A percentile compares a stretch with the other conserved stretches of the same genome.
phyloP scores from a whole-genome alignment of 2,797 vertebrate genomes.

The Acridotheres tristis region DNA sequence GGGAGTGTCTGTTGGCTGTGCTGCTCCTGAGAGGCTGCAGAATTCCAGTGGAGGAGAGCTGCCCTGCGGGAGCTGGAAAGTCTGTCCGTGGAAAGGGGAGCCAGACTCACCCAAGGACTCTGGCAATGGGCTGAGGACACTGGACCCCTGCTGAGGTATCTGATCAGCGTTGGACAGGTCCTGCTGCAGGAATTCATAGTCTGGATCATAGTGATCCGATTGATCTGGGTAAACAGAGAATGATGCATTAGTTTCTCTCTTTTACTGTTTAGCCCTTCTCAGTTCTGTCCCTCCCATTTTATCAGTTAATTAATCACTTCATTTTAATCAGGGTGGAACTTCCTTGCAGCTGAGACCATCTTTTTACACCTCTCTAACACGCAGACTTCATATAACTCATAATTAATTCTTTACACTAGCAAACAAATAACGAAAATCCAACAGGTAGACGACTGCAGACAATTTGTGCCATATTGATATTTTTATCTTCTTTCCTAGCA shows the following conservation, averaged over 20 bases:
- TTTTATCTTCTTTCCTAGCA: neutral
- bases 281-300: neutral
- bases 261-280: neutral
- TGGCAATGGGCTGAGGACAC: slow-evolving; percentile 89
- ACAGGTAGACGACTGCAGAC: neutral
- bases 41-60: slow-evolving; percentile 67
- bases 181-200: slow-evolving; percentile 98
- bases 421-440: neutral
- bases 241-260: neutral
- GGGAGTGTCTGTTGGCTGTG: slow-evolving; percentile 78
- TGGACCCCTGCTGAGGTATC: slow-evolving; percentile 80
- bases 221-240: slow-evolving; percentile 78
- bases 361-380: neutral
- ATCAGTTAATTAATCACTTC: neutral
- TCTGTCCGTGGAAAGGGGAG: slow-evolving; percentile 84
- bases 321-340: neutral
- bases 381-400: neutral
- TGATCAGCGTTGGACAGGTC: slow-evolving; percentile 91
- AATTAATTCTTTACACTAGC: neutral
- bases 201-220: slow-evolving; percentile 94
- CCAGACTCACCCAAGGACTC: slow-evolving; percentile 90
- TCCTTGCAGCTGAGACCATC: neutral
- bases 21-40: slow-evolving; percentile 71
- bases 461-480: neutral
- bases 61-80: slow-evolving; percentile 81